Evolutionary conservation across 2,888 invertebrate species (phyloP), one percentile per base, ranked within the genome.

Genomic region (Drosophila rubida): DNA sequence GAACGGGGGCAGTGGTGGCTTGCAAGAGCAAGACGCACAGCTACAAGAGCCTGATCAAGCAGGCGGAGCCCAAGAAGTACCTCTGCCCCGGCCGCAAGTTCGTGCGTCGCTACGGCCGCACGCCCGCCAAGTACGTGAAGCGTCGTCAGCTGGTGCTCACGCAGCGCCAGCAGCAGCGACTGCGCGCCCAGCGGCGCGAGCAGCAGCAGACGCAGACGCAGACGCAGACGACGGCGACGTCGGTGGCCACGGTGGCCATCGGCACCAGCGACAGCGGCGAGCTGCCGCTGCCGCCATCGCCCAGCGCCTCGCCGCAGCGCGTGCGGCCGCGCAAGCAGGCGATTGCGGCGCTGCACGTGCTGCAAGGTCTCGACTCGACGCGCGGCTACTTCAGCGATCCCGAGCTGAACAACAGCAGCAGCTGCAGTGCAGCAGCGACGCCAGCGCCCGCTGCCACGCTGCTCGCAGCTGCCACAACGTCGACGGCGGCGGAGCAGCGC

Each of bases 31-130:
- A 91, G 41, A 80, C 90, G 39, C 91, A 91, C 62, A 90, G 92
- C 75, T 92, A 92, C 69, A 92, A 92, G 74, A 91, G 88, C 76
- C 89, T 92, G 55, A 92, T 92, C 41, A 92, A 91, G 64, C 92
- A 91, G 76, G 85, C 91, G 1, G 91, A 92, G 75, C 91, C 92
- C 48, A 91, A 90, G 75, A 88, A 90, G 16, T 92, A 92, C 61
- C 76, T 92, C 16, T 92, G 91, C 62, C 83, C 91, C 4, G 91
- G 91, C 14, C 87, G 90, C 23, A 89, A 87, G 25, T 87, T 89
- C 23, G 82, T 87, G 44, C 89, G 88, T 54, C 89, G 91, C 5
- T 91, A 88, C 51, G 88, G 90, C 11, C 90, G 90, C 37, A 73
- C 88, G 0, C 85, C 87, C 25, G 72, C 80, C 30, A 89, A 88